Evolutionary conservation across 2,113 vertebrate genomes (phyloP), one percentile per base, ranked within the genome.

Genomic region (Aegithalos caudatus): DNA sequence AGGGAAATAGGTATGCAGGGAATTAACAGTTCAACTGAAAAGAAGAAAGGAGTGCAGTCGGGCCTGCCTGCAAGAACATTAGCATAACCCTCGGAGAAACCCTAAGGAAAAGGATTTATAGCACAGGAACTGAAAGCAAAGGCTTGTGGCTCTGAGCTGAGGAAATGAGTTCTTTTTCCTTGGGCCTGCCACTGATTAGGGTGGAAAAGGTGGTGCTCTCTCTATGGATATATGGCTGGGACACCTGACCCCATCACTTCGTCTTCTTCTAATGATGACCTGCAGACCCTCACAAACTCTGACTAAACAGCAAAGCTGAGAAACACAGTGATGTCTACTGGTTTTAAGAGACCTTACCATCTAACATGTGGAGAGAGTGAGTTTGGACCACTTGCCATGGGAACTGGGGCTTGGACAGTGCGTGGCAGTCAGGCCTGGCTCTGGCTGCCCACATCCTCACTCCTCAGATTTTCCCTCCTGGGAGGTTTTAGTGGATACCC

Each of bases 71-170:
- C n/a, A 53, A 71, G 61, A 29, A 27, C 12, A 89, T 94, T 95
- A 95, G 48, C 94, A 95, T 88, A 95, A 79, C 37, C 88, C 86
- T 79, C 53, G 50, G 48, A 94, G 80, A 53, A 92, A 86, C 86
- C 83, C 86, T 78, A 45, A 70, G 65, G 65, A 91, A 64, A 84
- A 73, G 86, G 91, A 66, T 94, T 94, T 94, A n/a, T 28, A 64
- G 66, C 2, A 7, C 53, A 28, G 38, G 50, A 76, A n/a, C n/a
- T 53, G 35, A 65, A 92, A 64, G 33, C 28, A 45, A 65, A 61
- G 42, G 25, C 37, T 64, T n/a, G 16, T 31, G 13, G 47, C 80
- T 67, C 47, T 56, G 33, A 80, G 62, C 51, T 40, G 38, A 77
- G 50, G 51, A 51, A 86, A 70, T 13, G 20, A 4, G 15, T 72